phyloP scores from a whole-genome alignment of 1,140 invertebrate species.

The Ditylenchus dipsaci region DNA sequence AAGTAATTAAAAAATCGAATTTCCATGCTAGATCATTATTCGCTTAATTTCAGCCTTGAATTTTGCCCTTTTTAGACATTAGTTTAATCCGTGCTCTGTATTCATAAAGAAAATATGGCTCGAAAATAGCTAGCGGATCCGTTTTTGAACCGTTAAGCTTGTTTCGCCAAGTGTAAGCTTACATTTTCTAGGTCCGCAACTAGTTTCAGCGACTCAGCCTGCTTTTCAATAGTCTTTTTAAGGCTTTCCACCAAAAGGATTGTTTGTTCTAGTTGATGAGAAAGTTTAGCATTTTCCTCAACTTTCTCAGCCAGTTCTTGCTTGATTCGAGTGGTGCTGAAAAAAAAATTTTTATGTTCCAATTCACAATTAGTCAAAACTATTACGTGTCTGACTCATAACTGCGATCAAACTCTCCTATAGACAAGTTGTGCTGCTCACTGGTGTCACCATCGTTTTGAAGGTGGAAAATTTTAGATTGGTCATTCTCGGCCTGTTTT shows the following conservation, averaged over 20 bases:
- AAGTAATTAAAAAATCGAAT: not conserved
- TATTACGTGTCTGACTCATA: not conserved
- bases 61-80: no score
- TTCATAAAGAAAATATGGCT: no score
- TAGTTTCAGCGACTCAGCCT: not conserved
- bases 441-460: not conserved
- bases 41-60: not conserved
- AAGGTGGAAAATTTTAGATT: conserved; percentile 5
- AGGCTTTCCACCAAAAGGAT: no score
- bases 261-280: not conserved
- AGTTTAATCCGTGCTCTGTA: no score
- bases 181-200: conserved; percentile 1
- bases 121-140: no score
- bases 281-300: not conserved
- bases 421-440: not conserved
- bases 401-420: not conserved
- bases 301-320: not conserved
- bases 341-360: not conserved
- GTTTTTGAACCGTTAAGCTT: not conserved
- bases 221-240: not conserved
- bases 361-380: not conserved
- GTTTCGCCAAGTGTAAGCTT: not conserved
- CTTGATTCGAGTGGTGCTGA: not conserved
- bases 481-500: conserved; percentile 4
- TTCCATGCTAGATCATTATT: not conserved